These are phyloP conservation scores for Chydorus sphaericus DNA, from an alignment of 2,888 invertebrate species.

Conservation along the genomic window DNA sequence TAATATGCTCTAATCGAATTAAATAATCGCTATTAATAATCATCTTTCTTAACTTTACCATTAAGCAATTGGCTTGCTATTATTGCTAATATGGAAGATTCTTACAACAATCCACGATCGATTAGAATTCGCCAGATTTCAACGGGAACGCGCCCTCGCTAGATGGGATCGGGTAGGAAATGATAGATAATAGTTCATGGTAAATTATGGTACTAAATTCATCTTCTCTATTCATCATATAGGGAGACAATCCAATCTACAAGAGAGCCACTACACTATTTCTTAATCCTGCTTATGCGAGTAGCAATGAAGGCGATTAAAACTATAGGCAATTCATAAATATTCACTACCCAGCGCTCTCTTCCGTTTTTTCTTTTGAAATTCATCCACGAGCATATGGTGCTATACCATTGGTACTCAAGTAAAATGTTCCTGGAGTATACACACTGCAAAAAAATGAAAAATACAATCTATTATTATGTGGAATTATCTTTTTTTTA, in stretches of 20 bases:
- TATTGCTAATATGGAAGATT: conserved; percentile 90
- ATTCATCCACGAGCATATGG: too few relatives aligned
- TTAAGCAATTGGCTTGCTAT: conserved; percentile 75
- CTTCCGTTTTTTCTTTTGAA: too few relatives aligned
- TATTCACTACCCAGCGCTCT: too few relatives aligned
- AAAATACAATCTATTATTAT: background rate
- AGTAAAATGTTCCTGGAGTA: too few relatives aligned
- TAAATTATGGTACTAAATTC: background rate
- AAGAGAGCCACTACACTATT: conserved; percentile 5
- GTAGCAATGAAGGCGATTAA: background rate
- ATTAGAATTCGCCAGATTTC: conserved; percentile 91
- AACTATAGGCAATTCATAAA: too few relatives aligned
- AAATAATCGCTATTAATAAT: background rate
- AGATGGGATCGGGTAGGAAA: conserved; percentile 10
- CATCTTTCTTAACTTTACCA: background rate
- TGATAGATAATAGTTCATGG: background rate
- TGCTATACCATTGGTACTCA: too few relatives aligned
- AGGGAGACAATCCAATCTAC: conserved; percentile 10
- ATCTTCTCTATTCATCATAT: background rate
- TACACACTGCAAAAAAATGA: too few relatives aligned
- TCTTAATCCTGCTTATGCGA: conserved; percentile 11
- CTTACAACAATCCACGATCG: conserved; percentile 93
- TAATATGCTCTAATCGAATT: background rate
- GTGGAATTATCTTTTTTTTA: background rate
- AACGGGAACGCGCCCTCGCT: conserved; percentile 51